Evolutionary conservation across 2,113 vertebrate genomes (phyloP), one percentile per base, ranked within the genome.

Genomic region (Psilopogon haemacephalus): DNA sequence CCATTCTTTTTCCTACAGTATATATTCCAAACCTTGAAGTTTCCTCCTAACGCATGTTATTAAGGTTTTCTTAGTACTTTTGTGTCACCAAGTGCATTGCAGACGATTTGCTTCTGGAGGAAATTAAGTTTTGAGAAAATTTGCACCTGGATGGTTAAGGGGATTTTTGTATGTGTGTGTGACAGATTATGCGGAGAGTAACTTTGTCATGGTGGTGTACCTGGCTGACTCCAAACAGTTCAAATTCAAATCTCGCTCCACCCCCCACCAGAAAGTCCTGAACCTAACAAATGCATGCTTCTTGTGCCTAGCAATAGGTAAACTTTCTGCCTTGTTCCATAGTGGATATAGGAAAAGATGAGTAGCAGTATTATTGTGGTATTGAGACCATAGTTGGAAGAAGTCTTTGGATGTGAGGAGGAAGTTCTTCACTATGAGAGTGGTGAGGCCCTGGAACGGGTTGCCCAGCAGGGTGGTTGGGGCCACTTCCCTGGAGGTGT

Each of bases 231-330:
- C n/a, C 68, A 78, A 74, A 3, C 14, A 32, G 24, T 58, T 62
- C 19, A 63, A 16, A 17, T 48, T 46, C 38, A 63, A 8, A 24
- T 33, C 32, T 86, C 37, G 52, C 5, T 8, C 16, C 48, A 50
- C 48, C 5, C 3, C n/a, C 11, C 3, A 0, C 1, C 13, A 16
- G 33, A 33, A 5, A 1, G 1, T 6, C 10, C 20, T 6, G 28
- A 65, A 65, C 18, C 12, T 38, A n/a, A 24, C 12, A 27, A 35
- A n/a, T 6, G 12, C 9, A 4, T 6, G 18, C 9, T 82, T 73
- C 20, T 46, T 26, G 11, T 54, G 37, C 35, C 69, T 90, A 38
- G 15, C 37, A 44, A 58, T 71, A 44, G 32, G n/a, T 55, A 14
- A 9, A 11, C 16, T 17, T 62, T 44, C 59, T 35, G 7, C 5